Evolutionary conservation across 2,888 invertebrate species (phyloP), one percentile per base, ranked within the genome.

Genomic region (Timema cristinae): DNA sequence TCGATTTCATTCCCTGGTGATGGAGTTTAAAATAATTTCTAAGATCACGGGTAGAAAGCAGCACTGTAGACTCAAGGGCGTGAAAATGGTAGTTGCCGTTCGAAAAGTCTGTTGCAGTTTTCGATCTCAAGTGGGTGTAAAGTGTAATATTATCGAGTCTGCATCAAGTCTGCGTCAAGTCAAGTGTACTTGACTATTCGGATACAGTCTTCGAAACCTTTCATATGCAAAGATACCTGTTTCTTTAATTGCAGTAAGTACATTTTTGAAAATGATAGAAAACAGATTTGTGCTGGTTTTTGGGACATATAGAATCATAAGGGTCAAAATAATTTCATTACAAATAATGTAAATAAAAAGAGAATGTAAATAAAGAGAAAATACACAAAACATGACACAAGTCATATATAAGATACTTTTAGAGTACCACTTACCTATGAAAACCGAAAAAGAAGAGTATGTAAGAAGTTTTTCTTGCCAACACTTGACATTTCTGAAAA

Each of bases 311-410:
- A n/a, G 61, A 6, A 61, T 11, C 47, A 61, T 11, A 61, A 47
- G 11, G 61, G 61, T 61, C 61, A 61, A 61, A 61, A 61, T 61
- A 61, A 61, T 61, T 61, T 61, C 61, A 61, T 61, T 9, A 61
- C 47, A 5, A 61, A n/a, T 11, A 61, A 61, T 61, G 61, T 61
- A 47, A 11, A n/a, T 11, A 61, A 61, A 61, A 6, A n/a, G n/a
- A n/a, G n/a, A n/a, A n/a, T n/a, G 11, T 61, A 16, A 7, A 6
- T 6, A 61, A 61, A 9, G 7, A 61, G 61, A 9, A 11, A 47
- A 61, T 61, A 61, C 15, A 61, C 61, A 16, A 61, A 61, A 61
- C 16, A 16, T 61, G 47, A 61, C 61, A 61, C 9, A 61, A 61
- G 61, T 61, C 61, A 47, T 11, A 61, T 6, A 61, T 61, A 16